Conservation (phyloP, 2,797 vertebrate species). For the Hapalemur alaotrensis region DNA sequence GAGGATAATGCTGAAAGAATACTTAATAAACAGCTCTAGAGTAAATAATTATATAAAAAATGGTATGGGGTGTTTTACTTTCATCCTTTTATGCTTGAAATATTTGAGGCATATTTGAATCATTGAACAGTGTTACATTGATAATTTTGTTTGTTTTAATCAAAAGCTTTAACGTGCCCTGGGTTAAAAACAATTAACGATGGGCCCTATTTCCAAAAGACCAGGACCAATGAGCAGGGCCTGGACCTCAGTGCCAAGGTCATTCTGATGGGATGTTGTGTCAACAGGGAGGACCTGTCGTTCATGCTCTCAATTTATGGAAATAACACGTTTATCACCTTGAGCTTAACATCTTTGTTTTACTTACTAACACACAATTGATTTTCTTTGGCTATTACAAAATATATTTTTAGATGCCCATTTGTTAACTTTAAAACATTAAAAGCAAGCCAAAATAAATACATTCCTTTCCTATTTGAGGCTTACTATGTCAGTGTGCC, state of each 20-base stretch:
- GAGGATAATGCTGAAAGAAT: neutral
- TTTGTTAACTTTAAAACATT: neutral
- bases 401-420: neutral
- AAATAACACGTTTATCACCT: neutral
- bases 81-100: neutral
- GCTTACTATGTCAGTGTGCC: neutral
- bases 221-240: constrained; percentile 90
- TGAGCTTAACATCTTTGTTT: neutral
- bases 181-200: neutral
- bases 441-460: neutral
- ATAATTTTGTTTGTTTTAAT: neutral
- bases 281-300: constrained; percentile 93
- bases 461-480: neutral
- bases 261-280: constrained; percentile 90
- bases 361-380: neutral
- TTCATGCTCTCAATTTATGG: constrained; percentile 87
- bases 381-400: neutral
- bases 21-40: neutral
- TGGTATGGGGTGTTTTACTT: neutral
- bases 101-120: neutral
- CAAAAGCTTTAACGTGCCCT: neutral
- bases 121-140: neutral
- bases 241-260: constrained; percentile 91
- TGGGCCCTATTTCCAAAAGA: constrained; percentile 75
- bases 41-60: neutral